A percentile compares a stretch with the other conserved stretches of the same genome.
Conservation (phyloP, 2,113 vertebrate genomes). For the Proterorhinus semilunaris region DNA sequence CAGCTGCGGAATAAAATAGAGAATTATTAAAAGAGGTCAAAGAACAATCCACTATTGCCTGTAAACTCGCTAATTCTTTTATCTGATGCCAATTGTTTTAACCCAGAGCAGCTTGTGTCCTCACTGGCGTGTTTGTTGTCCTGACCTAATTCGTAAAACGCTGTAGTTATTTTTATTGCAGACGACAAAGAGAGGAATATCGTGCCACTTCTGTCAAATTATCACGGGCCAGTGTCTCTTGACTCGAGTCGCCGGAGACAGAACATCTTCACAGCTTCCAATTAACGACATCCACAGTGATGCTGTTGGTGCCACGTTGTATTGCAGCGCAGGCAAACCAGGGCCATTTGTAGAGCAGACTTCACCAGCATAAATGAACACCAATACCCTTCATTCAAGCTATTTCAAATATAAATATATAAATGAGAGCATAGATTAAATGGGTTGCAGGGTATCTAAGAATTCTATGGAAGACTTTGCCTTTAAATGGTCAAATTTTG, state of each 20-base stretch:
- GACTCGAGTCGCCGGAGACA: conserved; percentile 20
- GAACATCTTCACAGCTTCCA: neutral
- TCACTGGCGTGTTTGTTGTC: neutral
- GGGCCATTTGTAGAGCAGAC: neutral
- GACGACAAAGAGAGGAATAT: conserved; percentile 8
- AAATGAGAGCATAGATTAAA: too few species aligned
- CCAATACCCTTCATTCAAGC: too few species aligned
- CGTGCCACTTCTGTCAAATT: neutral
- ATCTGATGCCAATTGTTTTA: conserved; percentile 5
- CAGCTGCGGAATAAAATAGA: too few species aligned
- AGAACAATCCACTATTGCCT: neutral
- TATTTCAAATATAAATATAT: too few species aligned
- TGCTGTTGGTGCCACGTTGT: conserved; percentile 12
- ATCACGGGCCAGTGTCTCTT: conserved; percentile 9
- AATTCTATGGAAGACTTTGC: too few species aligned
- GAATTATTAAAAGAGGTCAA: too few species aligned
- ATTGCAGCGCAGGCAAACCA: neutral
- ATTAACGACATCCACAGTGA: neutral
- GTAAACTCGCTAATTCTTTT: neutral
- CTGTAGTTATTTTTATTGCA: conserved; percentile 2
- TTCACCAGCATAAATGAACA: neutral
- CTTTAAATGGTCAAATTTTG: too few species aligned
- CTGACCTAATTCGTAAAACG: conserved; percentile 2
- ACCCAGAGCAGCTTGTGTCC: neutral
- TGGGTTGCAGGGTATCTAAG: too few species aligned